A percentile compares a stretch with the other conserved stretches of the same genome.
Evolutionary conservation across 2,888 invertebrate species (phyloP).

Genomic region (Apantesis nais): DNA sequence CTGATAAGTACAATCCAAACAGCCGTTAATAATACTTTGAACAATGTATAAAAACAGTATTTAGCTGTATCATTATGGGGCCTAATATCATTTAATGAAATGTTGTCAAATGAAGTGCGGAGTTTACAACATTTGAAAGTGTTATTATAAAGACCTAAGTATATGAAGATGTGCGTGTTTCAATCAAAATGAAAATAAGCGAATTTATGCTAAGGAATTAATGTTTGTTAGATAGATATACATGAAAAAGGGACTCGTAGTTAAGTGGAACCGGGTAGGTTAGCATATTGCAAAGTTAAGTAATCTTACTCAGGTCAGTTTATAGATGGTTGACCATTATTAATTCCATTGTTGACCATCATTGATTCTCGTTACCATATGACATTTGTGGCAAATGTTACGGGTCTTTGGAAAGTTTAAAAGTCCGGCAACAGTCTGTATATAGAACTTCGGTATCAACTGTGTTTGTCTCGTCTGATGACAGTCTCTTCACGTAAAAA

Average conservation of each 20-base stretch:
- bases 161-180: neutral
- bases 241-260: neutral
- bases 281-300: too few relatives aligned
- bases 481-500: too few relatives aligned
- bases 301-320: too few relatives aligned
- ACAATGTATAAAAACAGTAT: conserved; percentile 30
- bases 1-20: conserved; percentile 39
- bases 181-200: neutral
- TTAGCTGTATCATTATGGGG: conserved; percentile 36
- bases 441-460: too few relatives aligned
- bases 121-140: neutral
- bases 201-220: neutral
- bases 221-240: neutral
- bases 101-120: conserved; percentile 5
- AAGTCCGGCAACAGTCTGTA: too few relatives aligned
- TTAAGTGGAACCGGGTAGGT: too few relatives aligned
- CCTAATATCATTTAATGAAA: conserved; percentile 14
- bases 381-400: too few relatives aligned
- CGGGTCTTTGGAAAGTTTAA: too few relatives aligned
- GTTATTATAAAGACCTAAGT: neutral
- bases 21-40: conserved; percentile 40
- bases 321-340: too few relatives aligned
- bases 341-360: too few relatives aligned
- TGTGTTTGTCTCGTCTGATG: too few relatives aligned
- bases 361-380: too few relatives aligned